Percentiles rank a stretch among this genome's conserved stretches.
These are phyloP conservation scores for Nettapus auritus DNA, from an alignment of 2,113 vertebrate genomes.

Conservation along the genomic window DNA sequence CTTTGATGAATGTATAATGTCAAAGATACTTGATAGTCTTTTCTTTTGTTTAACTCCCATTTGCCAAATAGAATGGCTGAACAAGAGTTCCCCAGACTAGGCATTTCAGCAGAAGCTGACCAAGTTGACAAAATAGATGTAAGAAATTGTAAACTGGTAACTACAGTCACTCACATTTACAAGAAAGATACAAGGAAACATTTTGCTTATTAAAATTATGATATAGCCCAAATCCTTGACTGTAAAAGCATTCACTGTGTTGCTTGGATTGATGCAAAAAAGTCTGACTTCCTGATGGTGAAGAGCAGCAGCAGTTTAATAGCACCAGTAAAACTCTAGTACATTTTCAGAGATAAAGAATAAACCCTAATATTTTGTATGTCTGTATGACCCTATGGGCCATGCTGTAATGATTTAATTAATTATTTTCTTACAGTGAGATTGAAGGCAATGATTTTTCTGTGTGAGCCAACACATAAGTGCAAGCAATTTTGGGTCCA, in stretches of 20 bases:
- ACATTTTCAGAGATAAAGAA: rapidly evolving
- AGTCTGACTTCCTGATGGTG: neutral
- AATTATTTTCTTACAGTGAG: neutral
- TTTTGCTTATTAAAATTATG: neutral
- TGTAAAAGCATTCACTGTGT: neutral
- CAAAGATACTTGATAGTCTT: neutral
- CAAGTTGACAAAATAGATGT: neutral
- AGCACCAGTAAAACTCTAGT: neutral
- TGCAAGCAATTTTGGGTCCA: neutral
- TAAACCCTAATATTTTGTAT: neutral
- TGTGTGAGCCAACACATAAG: rapidly evolving
- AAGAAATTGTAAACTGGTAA: neutral
- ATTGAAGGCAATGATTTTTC: rapidly evolving
- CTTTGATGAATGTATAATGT: neutral
- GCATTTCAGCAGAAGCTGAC: neutral
- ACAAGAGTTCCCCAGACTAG: neutral
- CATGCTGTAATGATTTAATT: neutral
- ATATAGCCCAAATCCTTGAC: neutral
- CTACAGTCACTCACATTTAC: neutral
- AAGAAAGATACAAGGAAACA: neutral
- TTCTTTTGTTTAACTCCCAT: neutral
- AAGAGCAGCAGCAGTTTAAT: neutral
- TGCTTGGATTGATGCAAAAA: neutral
- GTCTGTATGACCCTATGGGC: neutral
- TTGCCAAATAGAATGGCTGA: neutral